phyloP scores from a whole-genome alignment of 2,888 invertebrate genomes.

The Aspidiotus rigidus region DNA sequence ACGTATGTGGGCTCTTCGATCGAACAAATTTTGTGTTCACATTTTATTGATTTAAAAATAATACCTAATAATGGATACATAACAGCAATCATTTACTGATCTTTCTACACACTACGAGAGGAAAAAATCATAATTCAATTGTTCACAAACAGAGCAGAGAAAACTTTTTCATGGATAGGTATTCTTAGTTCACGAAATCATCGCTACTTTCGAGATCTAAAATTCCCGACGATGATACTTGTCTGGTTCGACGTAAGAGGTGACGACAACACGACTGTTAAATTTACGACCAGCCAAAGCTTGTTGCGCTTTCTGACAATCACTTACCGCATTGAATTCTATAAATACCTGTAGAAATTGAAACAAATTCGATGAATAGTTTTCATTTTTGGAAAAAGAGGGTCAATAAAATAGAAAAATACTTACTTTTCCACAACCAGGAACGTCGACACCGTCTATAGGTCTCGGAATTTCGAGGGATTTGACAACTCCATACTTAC shows the following conservation, averaged over 20 bases:
- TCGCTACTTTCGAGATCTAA: conserved; percentile 45
- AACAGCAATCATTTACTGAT: too few species aligned
- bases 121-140: too few species aligned
- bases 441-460: conserved; percentile 91
- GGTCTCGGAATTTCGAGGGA: conserved; percentile 96
- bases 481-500: conserved; percentile 94
- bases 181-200: too few species aligned
- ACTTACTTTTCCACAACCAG: conserved; percentile 97
- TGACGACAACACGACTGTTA: conserved; percentile 95
- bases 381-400: too few species aligned
- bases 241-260: conserved; percentile 96
- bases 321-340: conserved; percentile 90
- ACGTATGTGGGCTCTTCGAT: too few species aligned
- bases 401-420: background rate
- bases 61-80: too few species aligned
- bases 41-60: too few species aligned
- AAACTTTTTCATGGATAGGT: too few species aligned
- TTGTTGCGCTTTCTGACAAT: conserved; percentile 97
- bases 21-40: too few species aligned
- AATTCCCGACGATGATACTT: conserved; percentile 96
- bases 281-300: conserved; percentile 95
- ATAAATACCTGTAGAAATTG: conserved; percentile 70
- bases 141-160: too few species aligned
- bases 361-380: too few species aligned
- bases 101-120: too few species aligned